phyloP scores from a whole-genome alignment of 2,797 vertebrate species.

The Chrosomus eos region DNA sequence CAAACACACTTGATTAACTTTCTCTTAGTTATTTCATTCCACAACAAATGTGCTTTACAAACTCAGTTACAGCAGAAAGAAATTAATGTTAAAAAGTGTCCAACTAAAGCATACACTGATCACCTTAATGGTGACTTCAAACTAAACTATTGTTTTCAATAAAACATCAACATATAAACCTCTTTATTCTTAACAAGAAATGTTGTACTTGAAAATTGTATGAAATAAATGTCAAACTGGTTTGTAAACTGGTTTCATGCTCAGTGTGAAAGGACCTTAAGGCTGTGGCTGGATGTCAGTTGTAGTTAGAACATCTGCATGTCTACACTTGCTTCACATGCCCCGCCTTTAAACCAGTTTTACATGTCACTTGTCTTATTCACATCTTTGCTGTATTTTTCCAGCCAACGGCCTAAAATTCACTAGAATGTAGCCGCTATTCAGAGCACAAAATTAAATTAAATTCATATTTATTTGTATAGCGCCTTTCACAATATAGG shows the following conservation, averaged over 20 bases:
- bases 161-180: neutral
- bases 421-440: neutral
- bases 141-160: neutral
- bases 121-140: no score
- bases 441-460: neutral
- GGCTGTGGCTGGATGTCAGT: neutral
- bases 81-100: neutral
- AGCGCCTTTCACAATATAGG: no score
- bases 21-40: neutral
- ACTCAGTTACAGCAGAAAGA: neutral
- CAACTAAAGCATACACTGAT: neutral
- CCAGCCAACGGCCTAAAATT: neutral
- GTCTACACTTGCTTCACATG: neutral
- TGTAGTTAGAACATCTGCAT: neutral
- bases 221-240: neutral
- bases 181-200: neutral
- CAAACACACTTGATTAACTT: neutral
- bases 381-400: neutral
- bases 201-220: neutral
- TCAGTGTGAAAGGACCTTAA: neutral
- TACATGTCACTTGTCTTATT: neutral
- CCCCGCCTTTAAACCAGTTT: neutral
- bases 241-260: neutral
- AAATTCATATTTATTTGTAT: no score
- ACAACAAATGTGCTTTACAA: neutral